These are phyloP conservation scores for Drosophila truncata DNA, from an alignment of 1,140 invertebrate species.

Conservation along the genomic window DNA sequence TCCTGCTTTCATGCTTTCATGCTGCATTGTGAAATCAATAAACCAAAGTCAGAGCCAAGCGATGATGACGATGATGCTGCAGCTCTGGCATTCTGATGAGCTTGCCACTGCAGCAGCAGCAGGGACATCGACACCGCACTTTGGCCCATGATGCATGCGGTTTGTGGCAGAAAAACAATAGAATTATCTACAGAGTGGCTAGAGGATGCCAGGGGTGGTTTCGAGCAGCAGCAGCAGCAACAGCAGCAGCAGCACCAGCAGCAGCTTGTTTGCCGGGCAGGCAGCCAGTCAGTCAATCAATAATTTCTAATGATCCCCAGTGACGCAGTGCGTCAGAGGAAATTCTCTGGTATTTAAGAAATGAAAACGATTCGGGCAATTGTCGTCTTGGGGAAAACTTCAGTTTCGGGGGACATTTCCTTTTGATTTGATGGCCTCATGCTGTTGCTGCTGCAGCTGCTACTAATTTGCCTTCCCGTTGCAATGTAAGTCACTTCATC, in stretches of 20 bases:
- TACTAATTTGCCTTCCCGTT: slow-evolving; percentile 27
- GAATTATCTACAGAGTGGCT: slow-evolving; percentile 38
- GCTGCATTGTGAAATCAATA: slow-evolving; percentile 67
- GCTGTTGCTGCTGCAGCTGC: slow-evolving; percentile 52
- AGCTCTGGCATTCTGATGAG: slow-evolving; percentile 47
- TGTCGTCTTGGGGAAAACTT: slow-evolving; percentile 2
- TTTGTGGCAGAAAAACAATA: slow-evolving; percentile 59
- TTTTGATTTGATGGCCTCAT: slow-evolving; percentile 39
- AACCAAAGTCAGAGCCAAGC: slow-evolving; percentile 55
- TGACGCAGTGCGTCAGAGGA: slow-evolving; percentile 46
- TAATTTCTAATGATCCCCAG: slow-evolving; percentile 50
- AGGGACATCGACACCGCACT: slow-evolving; percentile 32
- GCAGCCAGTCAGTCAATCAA: slow-evolving; percentile 54
- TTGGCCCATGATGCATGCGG: slow-evolving; percentile 41
- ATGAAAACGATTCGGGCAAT: slow-evolving; percentile 20
- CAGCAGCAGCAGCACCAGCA: background rate
- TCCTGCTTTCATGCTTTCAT: slow-evolving; percentile 11
- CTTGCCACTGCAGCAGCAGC: slow-evolving; percentile 37
- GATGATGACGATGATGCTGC: slow-evolving; percentile 35
- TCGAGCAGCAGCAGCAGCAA: background rate
- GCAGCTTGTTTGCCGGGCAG: slow-evolving; percentile 31
- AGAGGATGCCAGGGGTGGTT: background rate
- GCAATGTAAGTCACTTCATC: slow-evolving; percentile 67
- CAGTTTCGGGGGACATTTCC: slow-evolving; percentile 10
- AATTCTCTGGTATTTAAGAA: slow-evolving; percentile 9